Conservation (phyloP, 2,888 invertebrate species). For the Melangyna quadrimaculata region DNA sequence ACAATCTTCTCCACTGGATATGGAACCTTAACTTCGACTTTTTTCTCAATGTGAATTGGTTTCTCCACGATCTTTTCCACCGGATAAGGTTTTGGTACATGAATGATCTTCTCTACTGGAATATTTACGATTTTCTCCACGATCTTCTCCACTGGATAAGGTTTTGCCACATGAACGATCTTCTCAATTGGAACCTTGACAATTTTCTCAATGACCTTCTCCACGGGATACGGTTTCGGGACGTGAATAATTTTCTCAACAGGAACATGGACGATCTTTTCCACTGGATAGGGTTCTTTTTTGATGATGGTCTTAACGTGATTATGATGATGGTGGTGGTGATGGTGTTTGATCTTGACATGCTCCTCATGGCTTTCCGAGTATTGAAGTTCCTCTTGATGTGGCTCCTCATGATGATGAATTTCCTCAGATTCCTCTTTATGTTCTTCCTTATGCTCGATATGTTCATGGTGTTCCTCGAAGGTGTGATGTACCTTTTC, state of each 20-base stretch:
- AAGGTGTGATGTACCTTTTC: conserved; percentile 76
- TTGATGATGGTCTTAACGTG: conserved; percentile 85
- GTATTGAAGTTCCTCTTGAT: conserved; percentile 54
- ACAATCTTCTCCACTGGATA: conserved; percentile 75
- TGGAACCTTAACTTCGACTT: conserved; percentile 79
- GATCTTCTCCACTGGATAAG: conserved; percentile 82
- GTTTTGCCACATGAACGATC: conserved; percentile 83
- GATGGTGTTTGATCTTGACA: conserved; percentile 83
- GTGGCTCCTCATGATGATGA: conserved; percentile 49
- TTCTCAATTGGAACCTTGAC: conserved; percentile 81
- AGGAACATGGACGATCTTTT: conserved; percentile 81
- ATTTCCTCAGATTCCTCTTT: conserved; percentile 56
- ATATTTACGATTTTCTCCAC: conserved; percentile 76
- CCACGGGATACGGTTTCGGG: conserved; percentile 83
- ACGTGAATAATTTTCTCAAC: conserved; percentile 83
- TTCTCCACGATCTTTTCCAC: conserved; percentile 79
- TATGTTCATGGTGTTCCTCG: conserved; percentile 79
- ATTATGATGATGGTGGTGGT: conserved; percentile 86
- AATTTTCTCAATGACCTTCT: conserved; percentile 81
- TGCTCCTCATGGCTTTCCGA: conserved; percentile 72
- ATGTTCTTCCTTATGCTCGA: conserved; percentile 73
- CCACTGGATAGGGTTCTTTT: conserved; percentile 82
- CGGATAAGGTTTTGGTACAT: conserved; percentile 78
- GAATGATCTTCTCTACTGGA: conserved; percentile 78
- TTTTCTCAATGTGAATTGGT: conserved; percentile 81